These are phyloP conservation scores for Listrodromus nycthemerus DNA, from an alignment of 2,888 invertebrate genomes.

Conservation along the genomic window DNA sequence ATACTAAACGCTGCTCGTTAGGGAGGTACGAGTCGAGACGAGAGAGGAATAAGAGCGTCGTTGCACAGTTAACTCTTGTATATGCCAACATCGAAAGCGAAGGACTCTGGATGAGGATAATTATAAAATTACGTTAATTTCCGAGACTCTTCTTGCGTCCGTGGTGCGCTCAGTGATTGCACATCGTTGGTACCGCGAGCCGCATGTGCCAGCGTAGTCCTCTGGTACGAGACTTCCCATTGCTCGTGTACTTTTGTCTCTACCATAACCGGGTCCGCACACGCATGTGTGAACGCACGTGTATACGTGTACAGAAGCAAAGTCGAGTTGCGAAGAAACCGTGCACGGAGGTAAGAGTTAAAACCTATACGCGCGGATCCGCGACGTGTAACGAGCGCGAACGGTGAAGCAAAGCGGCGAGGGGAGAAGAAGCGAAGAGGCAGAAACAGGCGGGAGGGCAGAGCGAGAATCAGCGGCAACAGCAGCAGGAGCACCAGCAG, in stretches of 20 bases:
- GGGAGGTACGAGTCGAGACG: conserved; percentile 4
- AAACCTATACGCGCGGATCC: conserved; percentile 32
- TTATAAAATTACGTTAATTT: conserved; percentile 83
- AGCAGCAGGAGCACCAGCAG: not conserved
- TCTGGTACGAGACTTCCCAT: conserved; percentile 11
- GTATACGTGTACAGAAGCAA: not conserved
- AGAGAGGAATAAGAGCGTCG: conserved; percentile 3
- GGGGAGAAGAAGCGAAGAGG: conserved; percentile 34
- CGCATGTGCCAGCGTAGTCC: not conserved
- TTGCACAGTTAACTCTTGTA: conserved; percentile 22
- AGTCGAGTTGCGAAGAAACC: conserved; percentile 6
- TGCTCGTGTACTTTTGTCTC: conserved; percentile 8
- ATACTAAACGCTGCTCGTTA: conserved; percentile 18
- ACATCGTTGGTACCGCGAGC: not conserved
- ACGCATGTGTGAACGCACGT: too few relatives aligned
- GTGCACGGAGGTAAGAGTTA: conserved; percentile 12
- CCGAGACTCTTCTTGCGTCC: conserved; percentile 43
- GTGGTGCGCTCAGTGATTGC: conserved; percentile 47
- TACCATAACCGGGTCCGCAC: not conserved
- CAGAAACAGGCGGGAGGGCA: conserved; percentile 36
- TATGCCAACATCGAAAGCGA: conserved; percentile 21
- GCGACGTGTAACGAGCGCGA: conserved; percentile 49
- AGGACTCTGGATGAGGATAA: conserved; percentile 79
- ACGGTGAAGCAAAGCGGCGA: conserved; percentile 45
- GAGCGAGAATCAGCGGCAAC: conserved; percentile 45